Evolutionary conservation across 2,113 vertebrate species (phyloP).

Genomic region (Pituophis catenifer): DNA sequence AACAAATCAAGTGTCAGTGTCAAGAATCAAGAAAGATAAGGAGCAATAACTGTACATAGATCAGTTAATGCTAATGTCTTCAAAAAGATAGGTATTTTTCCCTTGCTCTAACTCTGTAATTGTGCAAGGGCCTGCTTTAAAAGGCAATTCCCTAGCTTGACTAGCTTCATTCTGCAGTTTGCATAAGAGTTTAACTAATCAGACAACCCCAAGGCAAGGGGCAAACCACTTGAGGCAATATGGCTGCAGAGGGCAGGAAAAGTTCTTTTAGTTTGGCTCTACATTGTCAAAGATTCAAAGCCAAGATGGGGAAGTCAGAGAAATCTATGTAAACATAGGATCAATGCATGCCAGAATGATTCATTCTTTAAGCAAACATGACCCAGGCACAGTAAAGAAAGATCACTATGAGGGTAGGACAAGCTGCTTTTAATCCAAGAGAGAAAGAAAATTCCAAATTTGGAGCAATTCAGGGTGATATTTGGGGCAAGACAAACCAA

Average conservation of each 20-base stretch:
- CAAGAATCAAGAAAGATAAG: not conserved
- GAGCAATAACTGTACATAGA: not conserved
- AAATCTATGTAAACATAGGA: slow-evolving; percentile 27
- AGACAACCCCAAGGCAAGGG: not conserved
- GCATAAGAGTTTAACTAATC: not conserved
- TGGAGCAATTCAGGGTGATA: slow-evolving; percentile 18
- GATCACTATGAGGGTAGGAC: not conserved
- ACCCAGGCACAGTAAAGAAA: not conserved
- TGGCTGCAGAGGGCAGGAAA: not conserved
- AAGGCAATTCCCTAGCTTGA: not conserved
- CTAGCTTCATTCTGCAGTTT: not conserved
- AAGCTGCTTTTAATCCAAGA: slow-evolving; percentile 1
- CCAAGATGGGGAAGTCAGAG: slow-evolving; percentile 6
- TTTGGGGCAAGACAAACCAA: not conserved
- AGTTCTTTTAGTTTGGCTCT: slow-evolving; percentile 5
- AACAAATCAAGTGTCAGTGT: not conserved
- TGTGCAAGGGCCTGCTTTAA: not conserved
- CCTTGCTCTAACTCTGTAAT: not conserved
- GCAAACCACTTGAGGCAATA: not conserved
- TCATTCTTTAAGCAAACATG: slow-evolving; percentile 29
- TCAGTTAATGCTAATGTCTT: not conserved
- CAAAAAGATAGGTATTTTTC: not conserved
- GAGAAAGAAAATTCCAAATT: slow-evolving; percentile 14
- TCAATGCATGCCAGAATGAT: slow-evolving; percentile 20
- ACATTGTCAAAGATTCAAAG: not conserved